Evolutionary conservation across 2,113 vertebrate genomes (phyloP).

Genomic region (Scomber scombrus): DNA sequence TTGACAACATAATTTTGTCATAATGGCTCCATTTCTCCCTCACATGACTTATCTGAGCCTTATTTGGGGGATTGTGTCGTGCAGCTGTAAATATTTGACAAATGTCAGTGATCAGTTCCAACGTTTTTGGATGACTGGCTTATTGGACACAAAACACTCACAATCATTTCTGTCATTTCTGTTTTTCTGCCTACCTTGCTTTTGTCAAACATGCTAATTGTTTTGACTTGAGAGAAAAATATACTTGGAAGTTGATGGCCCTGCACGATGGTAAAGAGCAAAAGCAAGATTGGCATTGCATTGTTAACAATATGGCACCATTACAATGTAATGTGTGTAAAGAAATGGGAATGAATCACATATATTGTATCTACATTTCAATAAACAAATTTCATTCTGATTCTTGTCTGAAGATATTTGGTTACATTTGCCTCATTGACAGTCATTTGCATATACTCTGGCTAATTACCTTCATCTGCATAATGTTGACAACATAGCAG

Average conservation of each 20-base stretch:
- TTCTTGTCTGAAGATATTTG: no score
- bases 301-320: no score
- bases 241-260: neutral
- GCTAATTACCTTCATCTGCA: no score
- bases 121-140: conserved; percentile 16
- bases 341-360: no score
- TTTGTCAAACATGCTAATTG: neutral
- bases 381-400: no score
- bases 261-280: no score
- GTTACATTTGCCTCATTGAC: no score
- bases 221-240: neutral
- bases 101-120: conserved; percentile 21
- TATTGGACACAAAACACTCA: conserved; percentile 4
- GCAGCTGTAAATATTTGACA: conserved; percentile 26
- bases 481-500: no score
- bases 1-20: neutral
- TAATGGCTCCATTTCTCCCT: neutral
- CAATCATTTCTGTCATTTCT: neutral
- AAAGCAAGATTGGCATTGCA: neutral
- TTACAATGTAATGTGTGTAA: neutral
- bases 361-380: neutral
- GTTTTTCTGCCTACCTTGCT: neutral
- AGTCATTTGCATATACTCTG: no score
- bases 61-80: neutral
- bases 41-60: neutral